Evolutionary conservation across 2,113 vertebrate species (phyloP).

Genomic region (Oreotrochilus melanogaster): DNA sequence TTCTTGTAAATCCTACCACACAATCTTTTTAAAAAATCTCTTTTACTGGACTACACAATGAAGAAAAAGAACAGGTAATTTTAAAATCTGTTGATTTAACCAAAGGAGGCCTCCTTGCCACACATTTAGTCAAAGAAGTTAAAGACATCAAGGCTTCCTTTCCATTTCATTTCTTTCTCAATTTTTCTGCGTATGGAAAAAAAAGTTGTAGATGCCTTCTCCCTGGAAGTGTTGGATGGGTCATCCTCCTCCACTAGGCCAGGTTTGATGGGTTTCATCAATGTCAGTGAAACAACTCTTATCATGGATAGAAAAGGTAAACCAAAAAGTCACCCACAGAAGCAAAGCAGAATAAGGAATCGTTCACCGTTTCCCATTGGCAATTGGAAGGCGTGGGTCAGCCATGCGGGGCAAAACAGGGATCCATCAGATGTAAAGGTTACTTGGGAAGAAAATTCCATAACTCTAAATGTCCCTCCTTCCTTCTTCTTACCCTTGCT

Average conservation of each 20-base stretch:
- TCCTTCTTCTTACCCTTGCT: fast-evolving
- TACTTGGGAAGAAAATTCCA: not conserved
- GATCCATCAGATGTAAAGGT: fast-evolving
- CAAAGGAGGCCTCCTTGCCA: not conserved
- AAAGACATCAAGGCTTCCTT: slow-evolving; percentile 10
- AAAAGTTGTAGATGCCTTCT: not conserved
- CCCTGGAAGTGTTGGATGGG: too few relatives aligned
- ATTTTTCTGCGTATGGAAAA: not conserved
- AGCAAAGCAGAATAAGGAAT: not conserved
- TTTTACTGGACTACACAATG: not conserved
- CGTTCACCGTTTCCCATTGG: not conserved
- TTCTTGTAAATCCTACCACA: not conserved
- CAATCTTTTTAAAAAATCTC: not conserved
- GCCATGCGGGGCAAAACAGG: not conserved
- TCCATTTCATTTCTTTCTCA: not conserved
- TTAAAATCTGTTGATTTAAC: slow-evolving; percentile 45
- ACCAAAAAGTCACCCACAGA: fast-evolving
- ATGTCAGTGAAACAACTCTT: not conserved
- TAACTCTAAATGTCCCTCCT: fast-evolving
- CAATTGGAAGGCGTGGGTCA: not conserved
- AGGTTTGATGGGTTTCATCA: too few relatives aligned
- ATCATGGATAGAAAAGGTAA: not conserved
- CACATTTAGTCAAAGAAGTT: slow-evolving; percentile 32
- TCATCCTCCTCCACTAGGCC: too few relatives aligned
- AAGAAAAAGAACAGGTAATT: not conserved